A percentile compares a stretch with the other conserved stretches of the same genome.
phyloP scores from a whole-genome alignment of 2,888 invertebrate genomes.

The Lagria hirta region DNA sequence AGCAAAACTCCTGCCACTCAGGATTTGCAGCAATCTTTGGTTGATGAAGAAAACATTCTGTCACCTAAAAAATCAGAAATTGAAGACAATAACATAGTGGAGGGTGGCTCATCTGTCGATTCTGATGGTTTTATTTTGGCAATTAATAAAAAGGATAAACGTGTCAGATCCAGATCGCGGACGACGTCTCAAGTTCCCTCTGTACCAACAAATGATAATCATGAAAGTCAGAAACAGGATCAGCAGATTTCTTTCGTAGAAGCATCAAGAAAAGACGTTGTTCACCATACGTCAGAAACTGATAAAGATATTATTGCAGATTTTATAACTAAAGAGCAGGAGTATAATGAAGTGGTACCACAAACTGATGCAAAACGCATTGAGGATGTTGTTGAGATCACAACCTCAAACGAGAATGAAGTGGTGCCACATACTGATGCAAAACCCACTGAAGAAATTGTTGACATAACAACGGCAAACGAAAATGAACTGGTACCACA shows the following conservation, averaged over 20 bases:
- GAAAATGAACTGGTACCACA: no score
- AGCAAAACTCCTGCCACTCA: not conserved
- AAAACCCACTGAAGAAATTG: slow-evolving; percentile 5
- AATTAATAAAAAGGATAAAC: slow-evolving; percentile 35
- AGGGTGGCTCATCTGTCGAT: slow-evolving; percentile 26
- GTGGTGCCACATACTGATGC: not conserved
- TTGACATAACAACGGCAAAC: no score
- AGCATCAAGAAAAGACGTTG: slow-evolving; percentile 34
- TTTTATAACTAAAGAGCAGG: slow-evolving; percentile 11
- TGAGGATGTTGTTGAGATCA: no score
- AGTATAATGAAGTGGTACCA: not conserved
- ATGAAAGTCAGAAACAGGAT: slow-evolving; percentile 14
- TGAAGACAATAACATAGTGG: not conserved
- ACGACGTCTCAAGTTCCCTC: slow-evolving; percentile 22
- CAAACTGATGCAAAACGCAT: slow-evolving; percentile 3
- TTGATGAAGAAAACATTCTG: not conserved
- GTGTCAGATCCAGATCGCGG: slow-evolving; percentile 43
- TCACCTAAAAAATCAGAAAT: slow-evolving; percentile 1
- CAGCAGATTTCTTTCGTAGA: slow-evolving; percentile 22
- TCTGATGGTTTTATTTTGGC: slow-evolving; percentile 43
- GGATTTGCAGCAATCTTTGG: not conserved
- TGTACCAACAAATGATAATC: slow-evolving; percentile 7
- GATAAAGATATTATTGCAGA: slow-evolving; percentile 15
- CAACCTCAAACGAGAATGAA: no score
- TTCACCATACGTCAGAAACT: slow-evolving; percentile 5